Evolutionary conservation across 2,113 vertebrate genomes (phyloP).

Genomic region (Junco hyemalis): DNA sequence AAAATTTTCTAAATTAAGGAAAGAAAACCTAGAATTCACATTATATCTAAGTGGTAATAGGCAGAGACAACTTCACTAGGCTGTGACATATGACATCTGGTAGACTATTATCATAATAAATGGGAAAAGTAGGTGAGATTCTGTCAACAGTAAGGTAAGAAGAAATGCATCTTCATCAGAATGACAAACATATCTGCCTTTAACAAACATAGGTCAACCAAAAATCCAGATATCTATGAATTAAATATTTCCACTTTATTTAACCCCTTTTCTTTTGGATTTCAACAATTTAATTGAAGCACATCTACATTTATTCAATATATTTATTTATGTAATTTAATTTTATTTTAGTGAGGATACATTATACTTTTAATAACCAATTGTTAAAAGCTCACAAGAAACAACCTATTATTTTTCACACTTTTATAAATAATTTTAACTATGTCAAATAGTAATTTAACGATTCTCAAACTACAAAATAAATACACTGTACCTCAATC

Average conservation of each 20-base stretch:
- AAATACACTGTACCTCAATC: neutral
- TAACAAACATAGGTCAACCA: constrained; percentile 60
- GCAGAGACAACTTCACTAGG: constrained; percentile 58
- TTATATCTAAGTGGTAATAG: constrained; percentile 20
- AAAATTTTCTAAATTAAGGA: constrained; percentile 49
- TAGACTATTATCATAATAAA: constrained; percentile 72
- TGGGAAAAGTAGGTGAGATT: constrained; percentile 57
- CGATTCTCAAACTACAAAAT: neutral
- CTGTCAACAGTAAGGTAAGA: constrained; percentile 63
- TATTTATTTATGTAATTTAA: neutral
- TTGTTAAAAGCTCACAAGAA: neutral
- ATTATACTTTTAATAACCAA: neutral
- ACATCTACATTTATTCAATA: neutral
- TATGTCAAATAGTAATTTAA: neutral
- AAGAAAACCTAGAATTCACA: constrained; percentile 35
- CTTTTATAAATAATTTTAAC: neutral
- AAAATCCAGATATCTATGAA: constrained; percentile 27
- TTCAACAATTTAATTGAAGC: neutral
- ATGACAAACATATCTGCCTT: constrained; percentile 64
- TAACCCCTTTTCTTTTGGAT: neutral
- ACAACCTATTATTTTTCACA: neutral
- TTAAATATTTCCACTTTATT: constrained; percentile 42
- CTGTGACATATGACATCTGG: constrained; percentile 59
- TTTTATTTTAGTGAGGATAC: neutral
- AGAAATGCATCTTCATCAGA: constrained; percentile 63